Conservation (phyloP, 1,140 invertebrate species). For the Zaprionus kolodkinae region DNA sequence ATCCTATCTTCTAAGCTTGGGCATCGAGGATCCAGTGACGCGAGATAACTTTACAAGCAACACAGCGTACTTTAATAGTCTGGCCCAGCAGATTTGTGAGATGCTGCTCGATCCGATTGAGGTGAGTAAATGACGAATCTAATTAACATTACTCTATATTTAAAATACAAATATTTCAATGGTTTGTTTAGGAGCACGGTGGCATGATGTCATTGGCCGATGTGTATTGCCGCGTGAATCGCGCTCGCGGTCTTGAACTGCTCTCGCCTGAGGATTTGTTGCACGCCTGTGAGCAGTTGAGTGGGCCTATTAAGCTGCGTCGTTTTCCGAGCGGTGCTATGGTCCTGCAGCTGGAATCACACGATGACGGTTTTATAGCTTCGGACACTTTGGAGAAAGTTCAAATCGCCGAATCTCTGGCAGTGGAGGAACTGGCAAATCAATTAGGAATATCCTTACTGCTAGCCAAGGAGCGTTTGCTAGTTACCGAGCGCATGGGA, state of each 20-base stretch:
- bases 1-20: conserved; percentile 97
- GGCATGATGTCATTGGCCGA: conserved; percentile 99
- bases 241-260: conserved; percentile 94
- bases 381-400: conserved; percentile 90
- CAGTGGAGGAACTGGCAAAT: conserved; percentile 94
- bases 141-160: background rate
- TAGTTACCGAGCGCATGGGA: conserved; percentile 93
- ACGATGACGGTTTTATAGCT: conserved; percentile 91
- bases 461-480: conserved; percentile 93
- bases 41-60: conserved; percentile 94
- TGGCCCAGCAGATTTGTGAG: conserved; percentile 94
- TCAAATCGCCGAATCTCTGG: conserved; percentile 89
- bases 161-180: background rate
- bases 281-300: conserved; percentile 92
- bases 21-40: conserved; percentile 98
- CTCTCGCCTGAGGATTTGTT: conserved; percentile 97
- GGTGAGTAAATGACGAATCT: conserved; percentile 84
- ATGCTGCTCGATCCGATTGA: conserved; percentile 93
- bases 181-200: conserved; percentile 89
- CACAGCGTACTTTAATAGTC: conserved; percentile 93
- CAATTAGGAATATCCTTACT: conserved; percentile 93
- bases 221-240: conserved; percentile 97
- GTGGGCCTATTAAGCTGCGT: conserved; percentile 91
- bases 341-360: conserved; percentile 92
- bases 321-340: conserved; percentile 96